Evolutionary conservation across 2,888 invertebrate species (phyloP).

Genomic region (Colletes collaris): DNA sequence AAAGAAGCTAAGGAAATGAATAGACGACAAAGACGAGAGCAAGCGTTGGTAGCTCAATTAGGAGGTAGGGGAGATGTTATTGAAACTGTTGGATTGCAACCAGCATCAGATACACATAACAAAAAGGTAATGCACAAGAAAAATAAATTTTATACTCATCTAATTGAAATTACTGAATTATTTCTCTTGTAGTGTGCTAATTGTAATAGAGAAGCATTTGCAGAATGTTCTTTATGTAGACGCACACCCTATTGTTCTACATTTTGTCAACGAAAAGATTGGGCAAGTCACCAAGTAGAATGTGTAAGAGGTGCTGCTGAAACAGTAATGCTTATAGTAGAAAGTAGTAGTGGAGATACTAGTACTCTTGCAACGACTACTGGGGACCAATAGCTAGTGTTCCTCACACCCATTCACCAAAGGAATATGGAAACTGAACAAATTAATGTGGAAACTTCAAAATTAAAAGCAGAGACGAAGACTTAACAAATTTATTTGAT

Average conservation of each 20-base stretch:
- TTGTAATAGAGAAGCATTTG: conserved; percentile 93
- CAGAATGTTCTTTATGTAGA: conserved; percentile 93
- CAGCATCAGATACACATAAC: conserved; percentile 87
- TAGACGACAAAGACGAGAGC: conserved; percentile 85
- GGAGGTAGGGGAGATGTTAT: conserved; percentile 82
- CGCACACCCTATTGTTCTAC: conserved; percentile 95
- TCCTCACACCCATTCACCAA: conserved; percentile 74
- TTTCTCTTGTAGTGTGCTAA: conserved; percentile 89
- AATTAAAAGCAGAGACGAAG: conserved; percentile 58
- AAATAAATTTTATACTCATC: neutral
- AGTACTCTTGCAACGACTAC: conserved; percentile 72
- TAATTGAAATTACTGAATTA: neutral
- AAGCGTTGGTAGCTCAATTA: conserved; percentile 83
- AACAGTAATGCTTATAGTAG: conserved; percentile 94
- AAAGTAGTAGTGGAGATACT: conserved; percentile 84
- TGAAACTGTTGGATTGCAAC: conserved; percentile 85
- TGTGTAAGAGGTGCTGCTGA: conserved; percentile 90
- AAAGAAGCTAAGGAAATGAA: conserved; percentile 89
- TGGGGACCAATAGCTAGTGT: conserved; percentile 80
- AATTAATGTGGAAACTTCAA: conserved; percentile 48
- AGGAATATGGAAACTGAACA: conserved; percentile 61
- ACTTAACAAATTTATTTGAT: conserved; percentile 47
- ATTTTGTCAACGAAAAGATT: conserved; percentile 95
- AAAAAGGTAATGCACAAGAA: conserved; percentile 87
- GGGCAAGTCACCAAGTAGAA: conserved; percentile 93